Percentiles rank a stretch among this genome's conserved stretches.
Conservation (phyloP, 2,888 invertebrate species). For the Zhuqinia jingwanae region DNA sequence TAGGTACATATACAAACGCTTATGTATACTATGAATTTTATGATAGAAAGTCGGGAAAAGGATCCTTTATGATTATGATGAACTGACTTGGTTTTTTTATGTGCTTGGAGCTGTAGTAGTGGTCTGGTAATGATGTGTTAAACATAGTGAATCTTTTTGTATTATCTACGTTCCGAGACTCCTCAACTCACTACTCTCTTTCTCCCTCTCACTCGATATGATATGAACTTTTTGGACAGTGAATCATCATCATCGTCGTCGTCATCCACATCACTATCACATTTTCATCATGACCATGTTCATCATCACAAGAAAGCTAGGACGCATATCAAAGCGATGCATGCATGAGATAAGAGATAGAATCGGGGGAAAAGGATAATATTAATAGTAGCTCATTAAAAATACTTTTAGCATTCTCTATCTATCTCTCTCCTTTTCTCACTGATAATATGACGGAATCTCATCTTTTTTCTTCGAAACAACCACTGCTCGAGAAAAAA, state of each 20-base stretch:
- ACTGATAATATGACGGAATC: background rate
- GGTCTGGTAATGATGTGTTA: background rate
- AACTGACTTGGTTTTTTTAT: constrained; percentile 1
- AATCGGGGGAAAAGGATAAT: constrained; percentile 38
- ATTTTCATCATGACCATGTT: background rate
- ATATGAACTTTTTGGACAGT: background rate
- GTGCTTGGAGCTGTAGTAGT: background rate
- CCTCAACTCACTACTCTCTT: background rate
- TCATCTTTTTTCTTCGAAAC: constrained; percentile 12
- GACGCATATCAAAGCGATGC: constrained; percentile 38
- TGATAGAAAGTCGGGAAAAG: constrained; percentile 30
- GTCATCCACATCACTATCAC: constrained; percentile 7
- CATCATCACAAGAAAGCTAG: constrained; percentile 38
- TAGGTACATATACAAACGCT: too few relatives aligned
- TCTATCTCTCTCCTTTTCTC: too few relatives aligned
- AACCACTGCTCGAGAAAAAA: background rate
- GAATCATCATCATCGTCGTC: constrained; percentile 21
- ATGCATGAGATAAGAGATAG: constrained; percentile 28
- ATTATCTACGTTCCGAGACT: background rate
- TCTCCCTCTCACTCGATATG: background rate
- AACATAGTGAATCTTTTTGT: background rate
- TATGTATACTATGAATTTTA: constrained; percentile 27
- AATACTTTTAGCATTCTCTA: constrained; percentile 25
- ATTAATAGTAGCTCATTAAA: constrained; percentile 66
- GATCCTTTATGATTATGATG: constrained; percentile 35